A percentile compares a stretch with the other conserved stretches of the same genome.
These are phyloP conservation scores for Tachystola acroxantha DNA, from an alignment of 2,888 invertebrate species.

Conservation along the genomic window DNA sequence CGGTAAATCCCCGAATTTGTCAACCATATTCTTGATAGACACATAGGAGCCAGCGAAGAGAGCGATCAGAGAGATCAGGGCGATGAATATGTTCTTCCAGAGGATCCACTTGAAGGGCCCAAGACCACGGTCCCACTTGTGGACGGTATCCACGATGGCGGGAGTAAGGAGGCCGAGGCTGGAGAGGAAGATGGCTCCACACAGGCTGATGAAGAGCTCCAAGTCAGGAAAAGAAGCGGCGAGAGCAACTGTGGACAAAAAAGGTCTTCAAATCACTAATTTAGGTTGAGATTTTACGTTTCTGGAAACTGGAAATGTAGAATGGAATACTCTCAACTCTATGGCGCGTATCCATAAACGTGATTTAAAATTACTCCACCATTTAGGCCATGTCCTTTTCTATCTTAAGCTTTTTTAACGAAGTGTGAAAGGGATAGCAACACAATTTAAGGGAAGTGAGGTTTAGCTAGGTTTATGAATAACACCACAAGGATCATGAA, in stretches of 20 bases:
- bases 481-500: no score
- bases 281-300: not conserved
- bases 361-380: no score
- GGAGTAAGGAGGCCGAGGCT: conserved; percentile 86
- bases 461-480: no score
- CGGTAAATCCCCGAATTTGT: conserved; percentile 30
- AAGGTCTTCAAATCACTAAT: no score
- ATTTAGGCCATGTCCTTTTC: no score
- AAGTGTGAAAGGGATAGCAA: no score
- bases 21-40: conserved; percentile 52
- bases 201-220: conserved; percentile 91
- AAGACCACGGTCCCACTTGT: conserved; percentile 80
- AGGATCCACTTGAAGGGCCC: conserved; percentile 83
- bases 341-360: no score
- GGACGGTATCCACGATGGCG: conserved; percentile 84
- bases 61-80: conserved; percentile 50
- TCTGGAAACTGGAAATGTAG: not conserved
- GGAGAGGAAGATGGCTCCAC: conserved; percentile 88
- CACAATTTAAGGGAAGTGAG: no score
- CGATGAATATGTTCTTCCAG: conserved; percentile 80
- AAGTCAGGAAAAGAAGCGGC: conserved; percentile 90
- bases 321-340: not conserved
- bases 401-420: no score
- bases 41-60: conserved; percentile 60
- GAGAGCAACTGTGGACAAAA: conserved; percentile 78